These are phyloP conservation scores for Enteromius mattozi DNA, from an alignment of 2,797 vertebrate species.

Conservation along the genomic window DNA sequence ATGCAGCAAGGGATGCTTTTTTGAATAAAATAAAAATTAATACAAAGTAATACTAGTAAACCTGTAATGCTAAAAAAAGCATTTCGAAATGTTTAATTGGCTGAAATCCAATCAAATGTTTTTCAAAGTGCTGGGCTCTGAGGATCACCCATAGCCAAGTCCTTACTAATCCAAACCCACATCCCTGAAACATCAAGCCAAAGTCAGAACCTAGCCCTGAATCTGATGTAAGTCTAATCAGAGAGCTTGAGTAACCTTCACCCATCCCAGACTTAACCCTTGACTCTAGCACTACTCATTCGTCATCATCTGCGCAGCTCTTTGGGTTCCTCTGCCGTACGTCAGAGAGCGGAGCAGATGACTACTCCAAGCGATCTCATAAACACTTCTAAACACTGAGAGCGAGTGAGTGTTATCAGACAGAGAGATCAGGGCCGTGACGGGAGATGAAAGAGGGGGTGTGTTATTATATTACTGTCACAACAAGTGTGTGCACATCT, in stretches of 20 bases:
- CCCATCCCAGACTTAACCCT: not conserved
- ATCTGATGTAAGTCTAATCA: not conserved
- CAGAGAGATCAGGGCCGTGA: not conserved
- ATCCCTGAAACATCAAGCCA: not conserved
- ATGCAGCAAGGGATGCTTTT: no score
- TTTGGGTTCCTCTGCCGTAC: conserved; percentile 5
- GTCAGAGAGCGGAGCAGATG: not conserved
- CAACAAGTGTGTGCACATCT: conserved; percentile 28
- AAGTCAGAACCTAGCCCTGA: not conserved
- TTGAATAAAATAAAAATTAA: not conserved
- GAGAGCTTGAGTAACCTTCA: conserved; percentile 12
- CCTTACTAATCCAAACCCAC: not conserved
- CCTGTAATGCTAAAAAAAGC: no score
- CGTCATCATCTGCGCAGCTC: not conserved
- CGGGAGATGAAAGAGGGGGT: not conserved
- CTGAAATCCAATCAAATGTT: not conserved
- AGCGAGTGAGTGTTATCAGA: conserved; percentile 5
- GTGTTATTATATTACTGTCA: not conserved
- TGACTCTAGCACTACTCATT: not conserved
- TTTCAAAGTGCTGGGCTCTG: not conserved
- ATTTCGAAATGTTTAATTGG: not conserved
- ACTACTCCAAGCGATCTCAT: not conserved
- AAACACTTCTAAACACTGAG: conserved; percentile 14
- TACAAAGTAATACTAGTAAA: not conserved
- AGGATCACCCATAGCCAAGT: no score